Evolutionary conservation across 2,888 invertebrate species (phyloP), one percentile per base, ranked within the genome.

Genomic region (Caenorhabditis japonica): DNA sequence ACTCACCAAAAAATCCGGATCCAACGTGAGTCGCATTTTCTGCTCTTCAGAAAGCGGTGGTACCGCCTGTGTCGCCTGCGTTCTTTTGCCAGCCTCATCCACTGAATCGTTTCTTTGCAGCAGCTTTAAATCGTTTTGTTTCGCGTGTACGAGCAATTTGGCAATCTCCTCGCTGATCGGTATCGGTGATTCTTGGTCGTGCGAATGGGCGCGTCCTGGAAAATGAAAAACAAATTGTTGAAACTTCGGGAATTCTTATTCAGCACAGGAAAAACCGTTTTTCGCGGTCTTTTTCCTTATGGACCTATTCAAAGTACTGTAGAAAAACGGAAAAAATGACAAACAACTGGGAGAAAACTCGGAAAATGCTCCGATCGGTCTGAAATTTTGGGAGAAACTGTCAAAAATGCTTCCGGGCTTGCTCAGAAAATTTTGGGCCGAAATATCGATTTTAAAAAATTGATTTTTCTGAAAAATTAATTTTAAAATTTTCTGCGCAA

Each of bases 111-210:
- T 52, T 34, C 69, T 19, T 13, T 51, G 56, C 27, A 62, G 13
- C 27, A 62, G 13, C 15, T 13, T 23, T 59, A 70, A 70, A 36
- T 73, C 69, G 2, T 94, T 94, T 34, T 95, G 95, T 87, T 93
- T 93, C 12, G 47, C 13, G 1, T 52, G 52, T 77, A 94, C 94
- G 34, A 97, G 69, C 8, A 83, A 33, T 44, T 77, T 81, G 44
- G 85, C 79, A 21, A 86, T 74, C 43, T 85, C 85, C 4, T 79
- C 80, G 23, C 77, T 76, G 17, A 83, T 81, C n/a, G 83, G 75
- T 10, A 84, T 76, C 17, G 85, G 79, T 4, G 77, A 76, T 10
- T 77, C 79, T 43, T 77, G 60, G 38, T 79, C 79, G 51, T 74
- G 77, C 15, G 75, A 75, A 44, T 76, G 76, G n/a, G 79, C 69